Evolutionary conservation across 2,888 invertebrate genomes (phyloP).

Genomic region (Spisula solida): DNA sequence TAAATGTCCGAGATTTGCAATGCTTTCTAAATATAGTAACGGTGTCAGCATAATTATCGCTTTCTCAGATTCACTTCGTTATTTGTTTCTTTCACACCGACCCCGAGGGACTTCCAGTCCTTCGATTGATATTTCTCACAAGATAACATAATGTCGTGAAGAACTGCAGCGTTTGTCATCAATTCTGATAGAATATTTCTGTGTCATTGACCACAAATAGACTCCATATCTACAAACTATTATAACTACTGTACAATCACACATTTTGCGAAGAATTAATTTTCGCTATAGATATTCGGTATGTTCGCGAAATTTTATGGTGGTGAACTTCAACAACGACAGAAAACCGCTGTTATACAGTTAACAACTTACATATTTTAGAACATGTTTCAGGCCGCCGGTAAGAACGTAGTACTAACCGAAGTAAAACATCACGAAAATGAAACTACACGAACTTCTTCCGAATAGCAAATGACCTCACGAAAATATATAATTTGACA

Average conservation of each 20-base stretch:
- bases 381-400: too few species aligned
- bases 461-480: too few species aligned
- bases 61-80: background rate
- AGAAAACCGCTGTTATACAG: background rate
- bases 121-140: background rate
- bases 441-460: too few species aligned
- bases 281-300: background rate
- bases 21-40: background rate
- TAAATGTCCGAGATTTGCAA: background rate
- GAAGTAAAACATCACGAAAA: too few species aligned
- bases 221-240: background rate
- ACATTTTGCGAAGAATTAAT: background rate
- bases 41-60: background rate
- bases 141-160: background rate
- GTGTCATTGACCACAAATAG: background rate
- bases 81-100: background rate
- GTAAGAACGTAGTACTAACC: too few species aligned
- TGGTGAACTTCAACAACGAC: background rate
- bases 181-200: background rate
- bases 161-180: background rate
- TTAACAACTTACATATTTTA: background rate
- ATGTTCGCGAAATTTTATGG: background rate
- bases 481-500: too few species aligned
- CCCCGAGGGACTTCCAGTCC: background rate
- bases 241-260: background rate